Evolutionary conservation across 2,888 invertebrate genomes (phyloP).

Genomic region (Ecliptopera silaceata): DNA sequence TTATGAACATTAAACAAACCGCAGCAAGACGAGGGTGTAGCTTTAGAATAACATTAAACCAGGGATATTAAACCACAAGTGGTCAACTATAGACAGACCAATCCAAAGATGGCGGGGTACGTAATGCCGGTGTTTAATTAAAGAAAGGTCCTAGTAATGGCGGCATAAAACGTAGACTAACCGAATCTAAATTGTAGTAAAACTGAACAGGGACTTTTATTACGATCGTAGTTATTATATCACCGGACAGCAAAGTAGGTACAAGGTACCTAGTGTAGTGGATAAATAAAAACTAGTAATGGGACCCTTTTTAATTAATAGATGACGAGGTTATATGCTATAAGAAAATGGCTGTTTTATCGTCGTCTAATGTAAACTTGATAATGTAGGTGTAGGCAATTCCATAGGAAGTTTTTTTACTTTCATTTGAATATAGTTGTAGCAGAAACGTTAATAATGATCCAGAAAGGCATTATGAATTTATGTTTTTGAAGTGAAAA

Average conservation of each 20-base stretch:
- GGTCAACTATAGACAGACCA: conserved; percentile 11
- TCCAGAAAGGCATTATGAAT: no score
- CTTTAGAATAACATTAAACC: conserved; percentile 6
- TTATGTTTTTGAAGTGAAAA: no score
- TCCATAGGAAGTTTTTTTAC: not conserved
- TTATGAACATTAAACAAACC: not conserved
- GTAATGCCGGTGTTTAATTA: conserved; percentile 23
- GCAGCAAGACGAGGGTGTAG: not conserved
- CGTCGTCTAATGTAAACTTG: no score
- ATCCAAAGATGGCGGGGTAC: conserved; percentile 3
- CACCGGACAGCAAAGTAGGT: not conserved
- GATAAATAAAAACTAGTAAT: no score
- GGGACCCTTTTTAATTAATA: no score
- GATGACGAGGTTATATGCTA: no score
- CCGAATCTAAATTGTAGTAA: conserved; percentile 10
- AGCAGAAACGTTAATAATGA: no score
- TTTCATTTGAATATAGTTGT: no score
- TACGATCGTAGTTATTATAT: not conserved
- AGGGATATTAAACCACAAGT: conserved; percentile 17
- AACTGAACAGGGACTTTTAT: conserved; percentile 5
- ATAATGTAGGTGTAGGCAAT: not conserved
- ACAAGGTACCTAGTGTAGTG: not conserved
- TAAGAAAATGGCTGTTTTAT: no score
- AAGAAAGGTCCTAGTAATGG: conserved; percentile 13
- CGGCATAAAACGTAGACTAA: conserved; percentile 9